Base-by-base conservation (phyloP, 2,888 invertebrate genomes). In the Mycogona germanica region DNA sequence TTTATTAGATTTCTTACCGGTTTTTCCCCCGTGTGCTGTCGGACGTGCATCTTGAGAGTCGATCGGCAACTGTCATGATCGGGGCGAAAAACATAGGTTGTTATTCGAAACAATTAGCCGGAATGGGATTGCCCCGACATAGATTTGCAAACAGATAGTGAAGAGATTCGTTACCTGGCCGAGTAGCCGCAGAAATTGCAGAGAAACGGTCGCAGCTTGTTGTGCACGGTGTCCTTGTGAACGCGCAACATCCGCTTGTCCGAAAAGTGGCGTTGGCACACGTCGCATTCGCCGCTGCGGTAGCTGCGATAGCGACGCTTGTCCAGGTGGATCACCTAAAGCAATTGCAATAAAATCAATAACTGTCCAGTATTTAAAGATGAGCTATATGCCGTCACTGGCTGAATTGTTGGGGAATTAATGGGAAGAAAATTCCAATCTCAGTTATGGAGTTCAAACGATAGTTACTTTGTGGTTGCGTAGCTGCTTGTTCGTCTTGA, bases 401-500 rank as follows among this genome's bases (percentile, higher is more conserved):
- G 35, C n/a, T n/a, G n/a, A 32, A 32, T 32, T 32, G n/a, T 32
- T 32, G n/a, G n/a, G 19, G 21, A 41, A 41, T 19, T 41, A 41
- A 9, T 12, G 9, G 21, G 21, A 41, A 9, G 12, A 46, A 9
- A 9, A 25, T 9, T 46, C 7, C 46, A 46, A 23, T 46, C 25
- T 9, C 41, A 41, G 9, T 25, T 46, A 21, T 46, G 19, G 23
- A 21, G 9, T 9, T 9, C 26, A n/a, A n/a, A n/a, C 9, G 9
- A 32, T 32, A 32, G 35, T 12, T 12, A 77, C 68, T 56, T 79
- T 78, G 68, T 89, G 89, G 64, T 86, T 87, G 38, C 82, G 76
- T 51, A 87, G 70, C 65, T 88, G 87, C 66, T 82, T 83, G 6
- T 76, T 74, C 62, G 83, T 87, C 68, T 87, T 87, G 68, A 88